phyloP scores from a whole-genome alignment of 2,113 vertebrate species.

The Ophiodon elongatus region DNA sequence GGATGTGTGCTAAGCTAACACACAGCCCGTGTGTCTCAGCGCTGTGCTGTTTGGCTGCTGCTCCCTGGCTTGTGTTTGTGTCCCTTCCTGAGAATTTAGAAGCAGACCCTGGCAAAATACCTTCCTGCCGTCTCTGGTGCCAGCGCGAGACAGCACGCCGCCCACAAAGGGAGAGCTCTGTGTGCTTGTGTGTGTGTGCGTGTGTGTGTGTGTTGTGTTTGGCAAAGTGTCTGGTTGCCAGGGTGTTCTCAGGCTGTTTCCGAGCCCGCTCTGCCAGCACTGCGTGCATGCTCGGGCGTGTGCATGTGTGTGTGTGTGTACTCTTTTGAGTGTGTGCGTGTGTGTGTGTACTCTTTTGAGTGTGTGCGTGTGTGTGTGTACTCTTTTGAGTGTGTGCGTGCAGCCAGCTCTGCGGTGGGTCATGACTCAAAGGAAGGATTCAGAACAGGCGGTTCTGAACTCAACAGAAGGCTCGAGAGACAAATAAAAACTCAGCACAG shows the following conservation, averaged over 20 bases:
- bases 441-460: slow-evolving; percentile 84
- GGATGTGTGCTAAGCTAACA: slow-evolving; percentile 41
- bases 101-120: slow-evolving; percentile 75
- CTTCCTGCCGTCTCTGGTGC: slow-evolving; percentile 74
- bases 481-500: slow-evolving; percentile 69
- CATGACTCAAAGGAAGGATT: slow-evolving; percentile 84
- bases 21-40: slow-evolving; percentile 42
- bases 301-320: slow-evolving; percentile 16
- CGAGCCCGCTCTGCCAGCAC: slow-evolving; percentile 75
- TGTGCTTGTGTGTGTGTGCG: slow-evolving; percentile 57
- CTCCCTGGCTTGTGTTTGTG: slow-evolving; percentile 55
- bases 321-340: too few relatives aligned
- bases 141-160: slow-evolving; percentile 61
- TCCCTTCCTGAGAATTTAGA: slow-evolving; percentile 72
- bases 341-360: slow-evolving; percentile 21
- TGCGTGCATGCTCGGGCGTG: slow-evolving; percentile 48
- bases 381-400: slow-evolving; percentile 43
- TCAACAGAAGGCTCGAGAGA: slow-evolving; percentile 81
- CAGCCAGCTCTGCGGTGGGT: slow-evolving; percentile 78
- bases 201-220: slow-evolving; percentile 71
- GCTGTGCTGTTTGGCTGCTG: slow-evolving; percentile 56
- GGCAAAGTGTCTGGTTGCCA: slow-evolving; percentile 78
- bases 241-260: slow-evolving; percentile 85
- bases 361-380: slow-evolving; percentile 45
- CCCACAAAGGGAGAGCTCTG: slow-evolving; percentile 73